phyloP scores from a whole-genome alignment of 2,888 invertebrate genomes.

The Lydus trimaculatus region DNA sequence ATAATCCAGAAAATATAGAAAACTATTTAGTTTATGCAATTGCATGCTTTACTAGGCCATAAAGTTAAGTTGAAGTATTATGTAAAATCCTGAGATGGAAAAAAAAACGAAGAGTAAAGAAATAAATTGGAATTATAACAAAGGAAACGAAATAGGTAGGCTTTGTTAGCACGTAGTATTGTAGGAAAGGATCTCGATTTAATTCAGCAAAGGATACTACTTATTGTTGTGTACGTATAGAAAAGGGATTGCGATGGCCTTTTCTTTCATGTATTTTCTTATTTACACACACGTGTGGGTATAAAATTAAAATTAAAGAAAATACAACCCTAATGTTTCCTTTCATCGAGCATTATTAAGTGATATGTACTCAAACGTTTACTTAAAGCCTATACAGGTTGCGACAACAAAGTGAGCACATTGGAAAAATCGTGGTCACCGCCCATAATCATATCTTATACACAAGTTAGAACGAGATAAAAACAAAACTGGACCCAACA shows the following conservation, averaged over 20 bases:
- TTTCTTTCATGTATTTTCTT: neutral
- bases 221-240: conserved; percentile 29
- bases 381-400: no score
- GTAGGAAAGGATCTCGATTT: conserved; percentile 28
- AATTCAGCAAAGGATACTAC: conserved; percentile 30
- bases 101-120: conserved; percentile 22
- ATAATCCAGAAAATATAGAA: neutral
- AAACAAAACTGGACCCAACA: no score
- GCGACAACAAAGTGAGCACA: no score
- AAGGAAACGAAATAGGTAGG: conserved; percentile 32
- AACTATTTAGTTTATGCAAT: conserved; percentile 10
- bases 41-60: conserved; percentile 10
- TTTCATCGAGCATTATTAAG: no score
- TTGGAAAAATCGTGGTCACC: no score
- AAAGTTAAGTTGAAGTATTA: conserved; percentile 23
- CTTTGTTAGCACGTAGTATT: conserved; percentile 19
- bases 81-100: conserved; percentile 8
- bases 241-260: conserved; percentile 23
- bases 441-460: no score
- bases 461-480: no score
- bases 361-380: no score
- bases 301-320: neutral
- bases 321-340: neutral
- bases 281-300: neutral
- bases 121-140: conserved; percentile 30